Percentiles rank a stretch among this genome's conserved stretches.
Evolutionary conservation across 2,888 invertebrate genomes (phyloP).

Genomic region (Diaprepes abbreviatus): DNA sequence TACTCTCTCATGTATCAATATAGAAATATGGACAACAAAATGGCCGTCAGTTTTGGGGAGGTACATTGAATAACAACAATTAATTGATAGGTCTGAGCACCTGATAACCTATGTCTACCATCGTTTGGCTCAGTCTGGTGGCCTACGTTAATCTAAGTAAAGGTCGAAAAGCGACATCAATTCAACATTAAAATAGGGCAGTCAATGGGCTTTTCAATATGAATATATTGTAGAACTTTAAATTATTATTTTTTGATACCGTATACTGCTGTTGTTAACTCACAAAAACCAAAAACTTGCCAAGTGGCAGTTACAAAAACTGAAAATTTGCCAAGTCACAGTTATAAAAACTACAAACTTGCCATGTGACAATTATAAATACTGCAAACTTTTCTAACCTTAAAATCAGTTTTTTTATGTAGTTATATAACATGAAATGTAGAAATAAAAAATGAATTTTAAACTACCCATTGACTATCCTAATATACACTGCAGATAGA

Average conservation of each 20-base stretch:
- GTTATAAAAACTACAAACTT: no score
- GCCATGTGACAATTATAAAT: no score
- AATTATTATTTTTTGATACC: no score
- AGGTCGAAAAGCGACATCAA: slow-evolving; percentile 42
- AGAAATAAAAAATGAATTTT: no score
- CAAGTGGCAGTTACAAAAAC: no score
- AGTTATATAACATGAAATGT: no score
- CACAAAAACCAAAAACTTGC: no score
- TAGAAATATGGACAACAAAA: slow-evolving; percentile 52
- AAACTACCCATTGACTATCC: slow-evolving; percentile 15
- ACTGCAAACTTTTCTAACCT: no score
- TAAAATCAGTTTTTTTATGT: no score
- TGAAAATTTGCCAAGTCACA: no score
- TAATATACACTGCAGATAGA: slow-evolving; percentile 28
- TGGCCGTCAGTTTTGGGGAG: slow-evolving; percentile 62
- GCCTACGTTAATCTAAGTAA: slow-evolving; percentile 57
- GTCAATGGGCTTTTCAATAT: slow-evolving; percentile 56
- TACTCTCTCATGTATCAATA: slow-evolving; percentile 24
- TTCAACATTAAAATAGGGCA: slow-evolving; percentile 54
- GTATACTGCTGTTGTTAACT: no score
- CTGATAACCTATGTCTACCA: slow-evolving; percentile 64
- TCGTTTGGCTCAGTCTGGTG: slow-evolving; percentile 63
- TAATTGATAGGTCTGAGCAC: slow-evolving; percentile 67
- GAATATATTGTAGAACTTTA: slow-evolving; percentile 39
- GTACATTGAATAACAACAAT: slow-evolving; percentile 65